Base-by-base conservation (phyloP, 2,113 vertebrate species). In the Prunella himalayana region DNA sequence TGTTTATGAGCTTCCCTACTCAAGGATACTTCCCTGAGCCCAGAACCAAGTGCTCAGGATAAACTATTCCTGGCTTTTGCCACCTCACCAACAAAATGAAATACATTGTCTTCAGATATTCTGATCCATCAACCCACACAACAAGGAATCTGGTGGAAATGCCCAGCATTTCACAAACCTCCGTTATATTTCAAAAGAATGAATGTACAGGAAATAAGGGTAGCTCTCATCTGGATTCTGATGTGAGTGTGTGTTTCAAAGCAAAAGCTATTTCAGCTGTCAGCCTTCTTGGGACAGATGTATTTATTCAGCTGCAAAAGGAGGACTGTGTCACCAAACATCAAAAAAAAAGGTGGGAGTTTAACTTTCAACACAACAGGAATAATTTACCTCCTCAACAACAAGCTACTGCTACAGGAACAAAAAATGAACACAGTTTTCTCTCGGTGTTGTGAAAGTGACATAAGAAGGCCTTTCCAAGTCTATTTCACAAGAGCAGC, bases 301-400 rank as follows among this genome's bases (percentile, higher is more conserved):
- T 94, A 96, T 97, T 97, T 94, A 94, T 82, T 85, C 96, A 96
- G 95, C 95, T 96, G 94, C 93, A 92, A 80, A 87, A 85, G 23
- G 42, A 72, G 47, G 35, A 72, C 50, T 42, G 41, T 79, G 81
- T 72, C 89, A 79, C 73, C 4, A 1, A 93, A 90, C 57, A 75
- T 85, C n/a, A n/a, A 63, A 94, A 78, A 94, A 96, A 94, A 78
- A 54, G 16, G 79, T 60, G 68, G 53, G 89, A 92, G 79, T 85
- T 90, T 82, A 81, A 59, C 77, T 92, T 94, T 89, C 93, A 92
- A 93, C 71, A 93, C 53, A 86, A 35, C 44, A 59, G 41, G 54
- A 96, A 88, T 80, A 69, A 91, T 80, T 70, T 56, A 51, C 64
- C 57, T 79, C 59, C 75, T 47, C 50, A 90, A 63, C 37, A 86